phyloP scores from a whole-genome alignment of 2,797 vertebrate genomes.

The Petrocephalus schoutedeni region DNA sequence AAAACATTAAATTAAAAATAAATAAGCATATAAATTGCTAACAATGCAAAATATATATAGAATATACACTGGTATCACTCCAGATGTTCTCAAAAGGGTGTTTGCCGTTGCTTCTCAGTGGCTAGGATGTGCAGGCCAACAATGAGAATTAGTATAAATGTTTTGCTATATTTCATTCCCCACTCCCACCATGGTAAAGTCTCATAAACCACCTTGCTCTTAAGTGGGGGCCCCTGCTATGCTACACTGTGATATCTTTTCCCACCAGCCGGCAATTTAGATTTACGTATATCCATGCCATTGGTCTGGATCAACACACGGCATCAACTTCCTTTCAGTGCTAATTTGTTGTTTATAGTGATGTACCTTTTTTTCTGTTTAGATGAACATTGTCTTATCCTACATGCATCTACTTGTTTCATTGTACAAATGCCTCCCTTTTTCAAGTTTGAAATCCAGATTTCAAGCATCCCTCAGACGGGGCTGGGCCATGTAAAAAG shows the following conservation, averaged over 20 bases:
- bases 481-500: not conserved
- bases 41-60: not conserved
- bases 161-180: too few relatives aligned
- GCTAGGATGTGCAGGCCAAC: not conserved
- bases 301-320: not conserved
- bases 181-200: not conserved
- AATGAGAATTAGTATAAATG: not conserved
- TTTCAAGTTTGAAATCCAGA: too few relatives aligned
- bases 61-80: not conserved
- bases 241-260: not conserved
- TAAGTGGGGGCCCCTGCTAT: not conserved
- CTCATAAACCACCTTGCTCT: not conserved
- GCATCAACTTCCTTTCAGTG: not conserved
- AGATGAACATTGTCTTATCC: not conserved
- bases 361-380: not conserved
- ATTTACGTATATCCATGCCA: not conserved
- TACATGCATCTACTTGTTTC: not conserved
- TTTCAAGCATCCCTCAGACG: not conserved
- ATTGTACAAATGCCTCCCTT: not conserved
- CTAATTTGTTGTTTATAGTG: not conserved
- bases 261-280: not conserved
- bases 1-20: not conserved
- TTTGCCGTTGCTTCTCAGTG: not conserved
- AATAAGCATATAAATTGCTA: not conserved
- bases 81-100: not conserved